Percentiles rank a stretch among this genome's conserved stretches.
These are phyloP conservation scores for Eulithis prunata DNA, from an alignment of 2,888 invertebrate species.

Conservation along the genomic window DNA sequence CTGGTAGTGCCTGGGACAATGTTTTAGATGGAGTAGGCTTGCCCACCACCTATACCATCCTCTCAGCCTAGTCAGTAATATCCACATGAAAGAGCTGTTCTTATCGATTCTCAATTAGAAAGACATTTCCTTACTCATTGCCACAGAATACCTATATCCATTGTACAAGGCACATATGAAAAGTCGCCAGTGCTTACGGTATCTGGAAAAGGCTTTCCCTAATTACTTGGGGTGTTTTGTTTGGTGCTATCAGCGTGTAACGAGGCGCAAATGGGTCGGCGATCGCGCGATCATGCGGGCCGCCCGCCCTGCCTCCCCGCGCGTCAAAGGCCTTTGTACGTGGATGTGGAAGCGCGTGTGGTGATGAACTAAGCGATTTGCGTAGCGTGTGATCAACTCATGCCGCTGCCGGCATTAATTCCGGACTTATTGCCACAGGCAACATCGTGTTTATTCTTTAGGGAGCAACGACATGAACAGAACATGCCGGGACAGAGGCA, in stretches of 20 bases:
- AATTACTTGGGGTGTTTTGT: slow-evolving; percentile 84
- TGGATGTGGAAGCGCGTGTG: slow-evolving; percentile 43
- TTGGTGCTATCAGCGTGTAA: slow-evolving; percentile 83
- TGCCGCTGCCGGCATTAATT: too few relatives aligned
- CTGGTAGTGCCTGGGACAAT: too few relatives aligned
- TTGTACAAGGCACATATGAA: slow-evolving; percentile 37
- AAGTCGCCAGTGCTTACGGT: slow-evolving; percentile 76
- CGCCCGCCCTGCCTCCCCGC: slow-evolving; percentile 60
- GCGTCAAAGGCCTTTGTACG: slow-evolving; percentile 83
- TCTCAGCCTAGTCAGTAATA: too few relatives aligned
- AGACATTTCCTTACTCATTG: background rate
- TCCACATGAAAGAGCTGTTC: too few relatives aligned
- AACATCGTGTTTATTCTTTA: too few relatives aligned
- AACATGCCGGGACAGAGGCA: too few relatives aligned
- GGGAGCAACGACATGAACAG: too few relatives aligned
- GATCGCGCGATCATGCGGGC: slow-evolving; percentile 83
- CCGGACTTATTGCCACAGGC: too few relatives aligned
- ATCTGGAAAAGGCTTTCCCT: slow-evolving; percentile 83
- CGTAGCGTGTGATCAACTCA: background rate
- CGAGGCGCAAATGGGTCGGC: slow-evolving; percentile 82
- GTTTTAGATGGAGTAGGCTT: too few relatives aligned
- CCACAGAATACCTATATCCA: slow-evolving; percentile 1
- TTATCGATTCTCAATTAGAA: background rate
- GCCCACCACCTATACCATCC: too few relatives aligned
- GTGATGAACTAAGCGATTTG: slow-evolving; percentile 51